These are phyloP conservation scores for Calonectris borealis DNA, from an alignment of 2,113 vertebrate genomes.

Conservation along the genomic window DNA sequence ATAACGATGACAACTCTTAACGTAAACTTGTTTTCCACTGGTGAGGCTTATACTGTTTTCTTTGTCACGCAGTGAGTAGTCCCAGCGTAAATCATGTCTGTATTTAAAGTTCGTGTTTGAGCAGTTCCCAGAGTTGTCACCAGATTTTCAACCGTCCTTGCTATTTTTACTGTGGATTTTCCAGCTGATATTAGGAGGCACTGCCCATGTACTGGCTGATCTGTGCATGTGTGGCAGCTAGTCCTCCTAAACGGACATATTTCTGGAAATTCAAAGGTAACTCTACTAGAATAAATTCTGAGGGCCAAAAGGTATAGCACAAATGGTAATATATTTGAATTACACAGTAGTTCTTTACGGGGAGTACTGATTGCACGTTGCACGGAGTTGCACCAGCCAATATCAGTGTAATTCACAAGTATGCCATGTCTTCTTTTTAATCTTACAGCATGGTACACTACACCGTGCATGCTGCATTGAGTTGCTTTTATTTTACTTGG, in stretches of 20 bases:
- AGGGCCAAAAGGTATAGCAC: background rate
- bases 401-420: background rate
- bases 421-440: background rate
- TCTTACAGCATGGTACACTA: background rate
- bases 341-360: background rate
- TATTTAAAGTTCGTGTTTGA: background rate
- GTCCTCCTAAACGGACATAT: background rate
- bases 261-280: background rate
- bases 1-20: background rate
- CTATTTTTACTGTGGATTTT: constrained; percentile 12
- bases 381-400: background rate
- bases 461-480: background rate
- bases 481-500: background rate
- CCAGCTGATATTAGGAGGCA: background rate
- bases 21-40: background rate
- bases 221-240: background rate
- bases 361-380: background rate
- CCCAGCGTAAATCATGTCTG: background rate
- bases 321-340: background rate
- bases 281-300: background rate
- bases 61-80: background rate
- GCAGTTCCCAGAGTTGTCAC: background rate
- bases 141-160: background rate
- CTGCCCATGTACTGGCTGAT: background rate
- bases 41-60: background rate